Conservation (phyloP, 2,888 invertebrate genomes). For the Sinohyriopsis cumingii region DNA sequence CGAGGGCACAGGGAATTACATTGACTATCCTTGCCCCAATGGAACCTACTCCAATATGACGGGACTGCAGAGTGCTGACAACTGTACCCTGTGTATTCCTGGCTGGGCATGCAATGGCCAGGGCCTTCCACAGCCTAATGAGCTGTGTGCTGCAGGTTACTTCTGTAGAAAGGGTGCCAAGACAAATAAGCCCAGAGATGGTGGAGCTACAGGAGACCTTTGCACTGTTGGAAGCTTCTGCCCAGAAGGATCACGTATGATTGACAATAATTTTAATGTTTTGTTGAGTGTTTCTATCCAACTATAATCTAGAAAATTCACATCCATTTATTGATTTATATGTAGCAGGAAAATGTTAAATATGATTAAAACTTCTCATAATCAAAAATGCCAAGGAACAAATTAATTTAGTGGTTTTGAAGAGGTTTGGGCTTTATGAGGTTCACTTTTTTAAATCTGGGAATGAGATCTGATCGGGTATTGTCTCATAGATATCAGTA, state of each 20-base stretch:
- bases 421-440: too few species aligned
- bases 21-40: conserved; percentile 60
- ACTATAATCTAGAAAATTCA: too few species aligned
- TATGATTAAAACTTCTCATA: too few species aligned
- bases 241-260: conserved; percentile 61
- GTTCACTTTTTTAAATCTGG: too few species aligned
- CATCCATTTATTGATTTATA: too few species aligned
- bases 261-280: not conserved
- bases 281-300: not conserved
- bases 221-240: conserved; percentile 66
- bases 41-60: conserved; percentile 68
- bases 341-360: too few species aligned
- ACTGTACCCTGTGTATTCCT: conserved; percentile 65
- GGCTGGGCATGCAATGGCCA: conserved; percentile 62
- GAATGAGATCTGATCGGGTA: too few species aligned
- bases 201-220: conserved; percentile 64
- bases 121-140: conserved; percentile 62
- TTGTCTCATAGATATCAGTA: too few species aligned
- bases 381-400: too few species aligned
- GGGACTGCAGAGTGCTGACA: conserved; percentile 46
- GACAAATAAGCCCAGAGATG: conserved; percentile 64
- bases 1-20: conserved; percentile 56
- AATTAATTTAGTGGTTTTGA: too few species aligned
- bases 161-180: conserved; percentile 63
- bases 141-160: conserved; percentile 64